Evolutionary conservation across 2,888 invertebrate genomes (phyloP).

Genomic region (Tipula unca): DNA sequence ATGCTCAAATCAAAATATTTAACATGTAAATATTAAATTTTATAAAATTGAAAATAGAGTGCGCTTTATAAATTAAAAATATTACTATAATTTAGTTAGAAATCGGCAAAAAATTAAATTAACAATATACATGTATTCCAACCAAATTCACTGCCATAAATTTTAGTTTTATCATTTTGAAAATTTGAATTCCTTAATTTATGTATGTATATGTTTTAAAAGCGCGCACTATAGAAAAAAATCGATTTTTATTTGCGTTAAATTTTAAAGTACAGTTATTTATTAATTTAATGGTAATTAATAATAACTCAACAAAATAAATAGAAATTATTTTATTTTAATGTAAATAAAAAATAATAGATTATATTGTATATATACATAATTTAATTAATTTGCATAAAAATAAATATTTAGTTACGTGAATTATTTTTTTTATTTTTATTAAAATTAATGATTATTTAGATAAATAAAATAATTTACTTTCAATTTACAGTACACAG

Average conservation of each 20-base stretch:
- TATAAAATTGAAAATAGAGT: not conserved
- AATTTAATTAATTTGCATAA: not conserved
- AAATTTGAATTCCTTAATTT: not conserved
- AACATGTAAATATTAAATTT: not conserved
- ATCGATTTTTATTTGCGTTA: not conserved
- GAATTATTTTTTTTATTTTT: not conserved
- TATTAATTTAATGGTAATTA: not conserved
- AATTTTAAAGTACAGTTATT: not conserved
- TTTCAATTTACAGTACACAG: too few species aligned
- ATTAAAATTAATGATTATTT: too few species aligned
- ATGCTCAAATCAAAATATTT: not conserved
- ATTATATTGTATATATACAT: not conserved
- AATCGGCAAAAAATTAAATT: not conserved
- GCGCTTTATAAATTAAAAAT: not conserved
- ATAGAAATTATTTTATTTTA: not conserved
- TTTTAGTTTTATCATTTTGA: not conserved
- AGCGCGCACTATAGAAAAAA: not conserved
- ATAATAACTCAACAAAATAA: too few species aligned
- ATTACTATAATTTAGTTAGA: not conserved
- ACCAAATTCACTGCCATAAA: not conserved
- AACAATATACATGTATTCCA: not conserved
- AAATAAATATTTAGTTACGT: not conserved
- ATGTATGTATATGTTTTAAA: not conserved
- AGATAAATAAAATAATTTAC: too few species aligned
- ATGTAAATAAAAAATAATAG: not conserved